Percentiles rank a stretch among this genome's conserved stretches.
Evolutionary conservation across 2,888 invertebrate species (phyloP).

Genomic region (Macropis europaea): DNA sequence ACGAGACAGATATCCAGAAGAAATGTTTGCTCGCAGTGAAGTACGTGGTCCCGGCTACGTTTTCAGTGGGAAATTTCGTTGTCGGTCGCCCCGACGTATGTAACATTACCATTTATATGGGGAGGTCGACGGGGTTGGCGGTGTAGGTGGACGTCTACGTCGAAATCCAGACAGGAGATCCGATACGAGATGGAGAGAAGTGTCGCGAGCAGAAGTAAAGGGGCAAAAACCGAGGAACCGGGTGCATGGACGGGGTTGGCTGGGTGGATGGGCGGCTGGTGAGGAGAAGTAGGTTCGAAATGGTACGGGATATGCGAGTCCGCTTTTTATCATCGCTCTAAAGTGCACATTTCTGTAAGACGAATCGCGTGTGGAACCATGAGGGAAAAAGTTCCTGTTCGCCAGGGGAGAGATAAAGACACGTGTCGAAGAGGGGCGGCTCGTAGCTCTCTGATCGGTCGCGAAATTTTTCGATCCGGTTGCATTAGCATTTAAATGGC

Average conservation of each 20-base stretch:
- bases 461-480: conserved; percentile 18
- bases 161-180: conserved; percentile 50
- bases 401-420: neutral
- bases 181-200: conserved; percentile 41
- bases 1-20: too few relatives aligned
- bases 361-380: conserved; percentile 31
- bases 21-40: too few relatives aligned
- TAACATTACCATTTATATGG: conserved; percentile 55
- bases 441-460: neutral
- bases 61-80: conserved; percentile 9
- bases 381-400: conserved; percentile 25
- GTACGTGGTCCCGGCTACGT: neutral
- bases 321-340: conserved; percentile 48
- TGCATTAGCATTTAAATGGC: conserved; percentile 50
- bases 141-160: conserved; percentile 21
- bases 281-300: conserved; percentile 38
- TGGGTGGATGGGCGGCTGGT: conserved; percentile 14
- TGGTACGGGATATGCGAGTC: conserved; percentile 21
- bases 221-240: too few relatives aligned
- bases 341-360: conserved; percentile 58
- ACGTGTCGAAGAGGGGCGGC: neutral
- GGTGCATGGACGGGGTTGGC: too few relatives aligned
- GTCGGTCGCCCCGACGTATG: neutral
- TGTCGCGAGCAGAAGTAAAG: conserved; percentile 51
- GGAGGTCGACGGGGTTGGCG: neutral